Conservation (phyloP, 2,113 vertebrate genomes). For the Chaenocephalus aceratus region DNA sequence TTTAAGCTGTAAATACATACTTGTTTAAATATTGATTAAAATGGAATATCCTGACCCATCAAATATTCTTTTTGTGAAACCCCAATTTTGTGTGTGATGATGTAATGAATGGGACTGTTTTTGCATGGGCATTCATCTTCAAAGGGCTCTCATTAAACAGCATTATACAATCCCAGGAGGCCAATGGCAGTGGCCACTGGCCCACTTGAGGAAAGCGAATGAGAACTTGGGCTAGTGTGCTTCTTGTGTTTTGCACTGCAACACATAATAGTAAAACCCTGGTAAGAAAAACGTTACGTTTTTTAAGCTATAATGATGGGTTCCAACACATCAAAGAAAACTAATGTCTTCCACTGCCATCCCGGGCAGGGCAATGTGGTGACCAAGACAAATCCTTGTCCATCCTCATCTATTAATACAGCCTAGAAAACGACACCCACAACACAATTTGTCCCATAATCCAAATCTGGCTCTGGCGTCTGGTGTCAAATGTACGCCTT, state of each 20-base stretch:
- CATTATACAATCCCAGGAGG: conserved; percentile 50
- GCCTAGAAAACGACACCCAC: conserved; percentile 65
- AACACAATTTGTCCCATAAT: conserved; percentile 67
- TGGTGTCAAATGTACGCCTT: conserved; percentile 67
- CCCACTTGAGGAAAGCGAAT: conserved; percentile 32
- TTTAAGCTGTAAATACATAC: conserved; percentile 42
- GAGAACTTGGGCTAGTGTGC: conserved; percentile 14
- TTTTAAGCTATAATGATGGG: background rate
- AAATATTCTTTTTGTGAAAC: conserved; percentile 64
- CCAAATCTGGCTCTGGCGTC: conserved; percentile 72
- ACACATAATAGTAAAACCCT: background rate
- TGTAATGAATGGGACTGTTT: conserved; percentile 68
- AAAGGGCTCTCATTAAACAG: conserved; percentile 69
- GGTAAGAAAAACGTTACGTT: background rate
- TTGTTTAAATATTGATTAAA: conserved; percentile 67
- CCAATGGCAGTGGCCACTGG: conserved; percentile 50
- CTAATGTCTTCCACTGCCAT: conserved; percentile 9
- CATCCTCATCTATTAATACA: conserved; percentile 44
- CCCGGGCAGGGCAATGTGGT: conserved; percentile 21
- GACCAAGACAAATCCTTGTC: conserved; percentile 53
- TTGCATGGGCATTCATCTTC: conserved; percentile 70
- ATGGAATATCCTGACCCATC: conserved; percentile 53
- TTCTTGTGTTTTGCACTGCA: conserved; percentile 30
- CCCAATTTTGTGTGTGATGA: conserved; percentile 56
- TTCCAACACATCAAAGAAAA: conserved; percentile 14